These are phyloP conservation scores for Chesias legatella DNA, from an alignment of 2,888 invertebrate genomes.

Conservation along the genomic window DNA sequence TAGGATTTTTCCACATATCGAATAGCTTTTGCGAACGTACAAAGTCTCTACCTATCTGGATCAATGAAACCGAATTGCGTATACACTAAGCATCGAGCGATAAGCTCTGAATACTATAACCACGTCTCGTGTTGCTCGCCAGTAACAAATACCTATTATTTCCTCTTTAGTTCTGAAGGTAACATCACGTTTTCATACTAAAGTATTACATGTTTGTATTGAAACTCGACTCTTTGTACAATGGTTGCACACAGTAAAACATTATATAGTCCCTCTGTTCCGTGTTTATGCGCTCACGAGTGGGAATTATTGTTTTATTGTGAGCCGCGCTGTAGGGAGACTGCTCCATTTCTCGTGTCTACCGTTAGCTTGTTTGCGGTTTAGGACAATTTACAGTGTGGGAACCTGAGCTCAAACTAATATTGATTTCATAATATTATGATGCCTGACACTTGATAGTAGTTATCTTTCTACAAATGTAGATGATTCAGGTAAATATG, in stretches of 20 bases:
- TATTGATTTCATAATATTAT: too few species aligned
- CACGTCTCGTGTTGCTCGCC: slow-evolving; percentile 13
- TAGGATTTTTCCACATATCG: slow-evolving; percentile 4
- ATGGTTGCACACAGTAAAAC: slow-evolving; percentile 32
- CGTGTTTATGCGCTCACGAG: slow-evolving; percentile 9
- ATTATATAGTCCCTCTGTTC: slow-evolving; percentile 26
- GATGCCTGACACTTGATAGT: slow-evolving; percentile 1
- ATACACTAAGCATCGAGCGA: slow-evolving; percentile 3
- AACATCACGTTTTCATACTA: slow-evolving; percentile 53
- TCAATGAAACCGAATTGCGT: background rate
- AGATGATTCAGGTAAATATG: background rate
- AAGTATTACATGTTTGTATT: slow-evolving; percentile 44
- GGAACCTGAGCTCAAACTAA: slow-evolving; percentile 1
- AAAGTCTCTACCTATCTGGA: too few species aligned
- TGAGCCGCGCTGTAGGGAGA: slow-evolving; percentile 12
- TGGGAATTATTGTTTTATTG: slow-evolving; percentile 24
- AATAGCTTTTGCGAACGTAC: background rate
- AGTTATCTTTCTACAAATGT: too few species aligned
- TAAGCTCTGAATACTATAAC: slow-evolving; percentile 2
- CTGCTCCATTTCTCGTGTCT: slow-evolving; percentile 20
- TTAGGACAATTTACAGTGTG: slow-evolving; percentile 18
- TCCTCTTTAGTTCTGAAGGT: slow-evolving; percentile 26
- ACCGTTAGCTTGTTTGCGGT: slow-evolving; percentile 37
- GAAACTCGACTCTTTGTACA: slow-evolving; percentile 42
- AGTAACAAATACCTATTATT: slow-evolving; percentile 16